phyloP scores from a whole-genome alignment of 2,113 vertebrate genomes.

The Gasterosteus aculeatus region DNA sequence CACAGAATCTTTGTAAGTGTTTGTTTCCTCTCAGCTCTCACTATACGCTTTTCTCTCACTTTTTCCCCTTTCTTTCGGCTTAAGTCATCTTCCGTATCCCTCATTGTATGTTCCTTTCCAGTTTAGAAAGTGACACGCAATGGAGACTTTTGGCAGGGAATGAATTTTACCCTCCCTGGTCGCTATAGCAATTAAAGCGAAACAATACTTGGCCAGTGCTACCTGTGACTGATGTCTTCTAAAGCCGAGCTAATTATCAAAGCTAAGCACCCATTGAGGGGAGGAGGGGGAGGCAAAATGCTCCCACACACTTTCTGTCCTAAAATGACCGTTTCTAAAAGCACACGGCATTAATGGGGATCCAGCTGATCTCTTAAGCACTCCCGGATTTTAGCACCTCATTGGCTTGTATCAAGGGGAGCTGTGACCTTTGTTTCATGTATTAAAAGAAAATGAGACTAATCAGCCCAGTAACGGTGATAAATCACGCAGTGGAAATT shows the following conservation, averaged over 20 bases:
- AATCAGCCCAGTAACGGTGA: conserved; percentile 74
- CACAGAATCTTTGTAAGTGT: conserved; percentile 97
- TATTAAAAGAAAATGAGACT: conserved; percentile 75
- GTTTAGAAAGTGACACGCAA: background rate
- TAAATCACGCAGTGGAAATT: conserved; percentile 69
- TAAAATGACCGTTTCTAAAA: conserved; percentile 52
- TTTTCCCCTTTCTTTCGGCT: background rate
- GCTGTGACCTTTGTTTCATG: conserved; percentile 77
- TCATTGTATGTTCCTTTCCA: background rate
- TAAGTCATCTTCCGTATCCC: background rate
- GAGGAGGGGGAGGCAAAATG: conserved; percentile 1
- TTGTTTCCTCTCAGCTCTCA: conserved; percentile 9
- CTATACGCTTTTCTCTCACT: background rate
- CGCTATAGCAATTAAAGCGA: conserved; percentile 35
- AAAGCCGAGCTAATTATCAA: conserved; percentile 39
- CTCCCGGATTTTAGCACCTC: conserved; percentile 68
- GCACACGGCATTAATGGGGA: conserved; percentile 54
- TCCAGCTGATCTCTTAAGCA: conserved; percentile 68
- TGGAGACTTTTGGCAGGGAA: background rate
- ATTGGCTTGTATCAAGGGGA: conserved; percentile 71
- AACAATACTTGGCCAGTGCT: conserved; percentile 4
- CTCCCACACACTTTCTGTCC: background rate
- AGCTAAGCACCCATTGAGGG: conserved; percentile 46
- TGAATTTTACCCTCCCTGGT: background rate
- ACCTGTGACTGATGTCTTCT: conserved; percentile 35